Evolutionary conservation across 2,113 vertebrate species (phyloP).

Genomic region (Tragelaphus imberbis): DNA sequence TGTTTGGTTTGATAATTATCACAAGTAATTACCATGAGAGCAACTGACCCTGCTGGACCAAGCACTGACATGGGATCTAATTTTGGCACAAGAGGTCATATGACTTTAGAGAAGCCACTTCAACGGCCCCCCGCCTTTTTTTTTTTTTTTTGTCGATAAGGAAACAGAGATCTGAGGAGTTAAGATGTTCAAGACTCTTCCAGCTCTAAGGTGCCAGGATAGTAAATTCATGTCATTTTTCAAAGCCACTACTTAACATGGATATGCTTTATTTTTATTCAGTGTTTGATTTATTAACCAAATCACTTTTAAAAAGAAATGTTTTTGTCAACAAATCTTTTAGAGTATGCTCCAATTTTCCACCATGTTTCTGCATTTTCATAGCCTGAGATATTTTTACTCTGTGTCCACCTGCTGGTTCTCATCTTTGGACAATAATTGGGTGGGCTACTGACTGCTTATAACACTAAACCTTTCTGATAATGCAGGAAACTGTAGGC

Average conservation of each 20-base stretch:
- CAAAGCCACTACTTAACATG: background rate
- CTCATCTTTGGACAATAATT: background rate
- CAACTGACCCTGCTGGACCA: background rate
- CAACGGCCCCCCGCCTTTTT: rapidly evolving
- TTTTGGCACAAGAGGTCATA: background rate
- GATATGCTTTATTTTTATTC: background rate
- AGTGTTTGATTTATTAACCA: background rate
- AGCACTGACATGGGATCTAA: background rate
- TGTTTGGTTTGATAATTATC: background rate
- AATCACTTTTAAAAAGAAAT: background rate
- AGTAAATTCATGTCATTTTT: background rate
- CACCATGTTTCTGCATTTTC: background rate
- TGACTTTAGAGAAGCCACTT: background rate
- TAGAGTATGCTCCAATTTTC: background rate
- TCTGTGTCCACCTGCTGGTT: background rate
- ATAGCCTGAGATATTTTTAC: background rate
- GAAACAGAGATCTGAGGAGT: background rate
- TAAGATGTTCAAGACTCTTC: background rate
- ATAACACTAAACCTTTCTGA: background rate
- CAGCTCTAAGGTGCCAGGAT: background rate
- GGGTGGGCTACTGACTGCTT: background rate
- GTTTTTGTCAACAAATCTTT: background rate
- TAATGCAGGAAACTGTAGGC: background rate
- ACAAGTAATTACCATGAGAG: background rate
- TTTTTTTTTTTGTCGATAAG: background rate